These are phyloP conservation scores for Griposia aprilina DNA, from an alignment of 2,888 invertebrate genomes.

Conservation along the genomic window DNA sequence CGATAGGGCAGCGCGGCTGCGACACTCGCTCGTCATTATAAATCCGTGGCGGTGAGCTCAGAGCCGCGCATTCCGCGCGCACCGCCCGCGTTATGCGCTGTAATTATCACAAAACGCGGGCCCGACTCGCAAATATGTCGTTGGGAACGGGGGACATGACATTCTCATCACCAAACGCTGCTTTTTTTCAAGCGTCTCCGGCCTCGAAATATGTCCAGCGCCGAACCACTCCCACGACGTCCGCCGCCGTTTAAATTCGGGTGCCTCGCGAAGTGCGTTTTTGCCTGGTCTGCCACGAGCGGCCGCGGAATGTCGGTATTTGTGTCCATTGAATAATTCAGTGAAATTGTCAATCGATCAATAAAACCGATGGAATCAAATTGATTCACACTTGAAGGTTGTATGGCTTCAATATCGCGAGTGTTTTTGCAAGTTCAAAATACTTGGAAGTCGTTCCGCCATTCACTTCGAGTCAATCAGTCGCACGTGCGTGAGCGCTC, in stretches of 20 bases:
- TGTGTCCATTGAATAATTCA: constrained; percentile 90
- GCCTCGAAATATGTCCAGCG: constrained; percentile 79
- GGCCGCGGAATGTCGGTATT: constrained; percentile 85
- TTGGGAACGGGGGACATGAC: constrained; percentile 89
- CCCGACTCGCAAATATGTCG: constrained; percentile 90
- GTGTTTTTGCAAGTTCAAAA: constrained; percentile 87
- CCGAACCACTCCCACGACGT: constrained; percentile 86
- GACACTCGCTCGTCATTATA: constrained; percentile 89
- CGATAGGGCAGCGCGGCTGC: constrained; percentile 82
- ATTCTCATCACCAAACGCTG: constrained; percentile 90
- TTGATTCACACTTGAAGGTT: constrained; percentile 89
- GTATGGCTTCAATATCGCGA: constrained; percentile 84
- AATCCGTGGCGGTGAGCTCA: constrained; percentile 88
- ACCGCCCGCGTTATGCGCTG: constrained; percentile 88
- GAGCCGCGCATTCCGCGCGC: constrained; percentile 86
- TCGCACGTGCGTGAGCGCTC: constrained; percentile 78
- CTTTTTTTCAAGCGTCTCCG: constrained; percentile 82
- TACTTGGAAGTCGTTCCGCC: constrained; percentile 87
- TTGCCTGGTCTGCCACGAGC: constrained; percentile 84
- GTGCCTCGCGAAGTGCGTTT: constrained; percentile 79
- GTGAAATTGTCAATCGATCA: constrained; percentile 89
- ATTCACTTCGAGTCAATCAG: constrained; percentile 84
- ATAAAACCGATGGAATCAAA: constrained; percentile 89
- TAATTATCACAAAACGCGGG: constrained; percentile 90
- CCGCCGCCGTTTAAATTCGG: constrained; percentile 79